phyloP scores from a whole-genome alignment of 1,140 invertebrate species.

The Antheraea mylitta region DNA sequence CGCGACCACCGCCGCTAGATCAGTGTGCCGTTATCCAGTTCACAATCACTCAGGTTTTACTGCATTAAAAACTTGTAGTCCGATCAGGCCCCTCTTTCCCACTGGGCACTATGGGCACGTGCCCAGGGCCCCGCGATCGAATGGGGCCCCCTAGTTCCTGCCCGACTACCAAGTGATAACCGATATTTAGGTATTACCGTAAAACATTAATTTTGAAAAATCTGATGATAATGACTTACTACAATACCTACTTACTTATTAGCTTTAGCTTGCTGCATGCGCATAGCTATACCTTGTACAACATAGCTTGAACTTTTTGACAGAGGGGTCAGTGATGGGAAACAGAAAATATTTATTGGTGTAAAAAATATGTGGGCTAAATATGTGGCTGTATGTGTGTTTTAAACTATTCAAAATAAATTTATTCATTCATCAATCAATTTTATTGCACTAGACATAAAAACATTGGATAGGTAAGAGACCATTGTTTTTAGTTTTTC shows the following conservation, averaged over 20 bases:
- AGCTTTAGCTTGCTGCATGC: slow-evolving; percentile 4
- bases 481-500: slow-evolving; percentile 5
- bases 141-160: not conserved
- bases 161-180: not conserved
- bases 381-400: slow-evolving; percentile 2
- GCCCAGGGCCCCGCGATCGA: slow-evolving; percentile 20
- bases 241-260: slow-evolving; percentile 3
- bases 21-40: too few relatives aligned
- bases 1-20: too few relatives aligned
- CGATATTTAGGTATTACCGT: slow-evolving; percentile 3
- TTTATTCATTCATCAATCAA: slow-evolving; percentile 1
- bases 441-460: too few relatives aligned
- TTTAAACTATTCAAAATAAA: slow-evolving; percentile 5
- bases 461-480: too few relatives aligned
- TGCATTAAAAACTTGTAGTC: too few relatives aligned
- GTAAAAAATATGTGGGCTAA: slow-evolving; percentile 2
- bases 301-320: too few relatives aligned
- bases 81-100: slow-evolving; percentile 18
- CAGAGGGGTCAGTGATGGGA: not conserved
- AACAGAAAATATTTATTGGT: slow-evolving; percentile 5
- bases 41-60: too few relatives aligned
- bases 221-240: slow-evolving; percentile 3
- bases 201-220: too few relatives aligned
- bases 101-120: slow-evolving; percentile 21
- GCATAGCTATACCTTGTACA: not conserved